Conservation (phyloP, 2,113 vertebrate species). For the Lagopus muta region DNA sequence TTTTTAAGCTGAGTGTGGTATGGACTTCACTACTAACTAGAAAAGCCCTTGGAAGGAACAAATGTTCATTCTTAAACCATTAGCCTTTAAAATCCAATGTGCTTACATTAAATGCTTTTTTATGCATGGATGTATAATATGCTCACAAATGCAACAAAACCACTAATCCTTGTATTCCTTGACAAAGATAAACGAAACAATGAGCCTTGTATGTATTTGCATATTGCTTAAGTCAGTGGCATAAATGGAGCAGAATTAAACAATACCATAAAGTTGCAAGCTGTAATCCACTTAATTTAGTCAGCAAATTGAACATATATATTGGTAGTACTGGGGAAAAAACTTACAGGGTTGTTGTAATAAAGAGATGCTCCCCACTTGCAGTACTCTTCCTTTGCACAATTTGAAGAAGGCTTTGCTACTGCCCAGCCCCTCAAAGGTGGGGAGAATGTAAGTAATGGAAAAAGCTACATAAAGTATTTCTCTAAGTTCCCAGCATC, state of each 20-base stretch:
- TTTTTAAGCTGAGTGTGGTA: not conserved
- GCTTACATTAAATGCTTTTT: not conserved
- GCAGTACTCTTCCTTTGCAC: not conserved
- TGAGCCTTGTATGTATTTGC: not conserved
- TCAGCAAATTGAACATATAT: not conserved
- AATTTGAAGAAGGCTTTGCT: not conserved
- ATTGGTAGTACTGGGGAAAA: not conserved
- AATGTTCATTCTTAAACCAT: not conserved
- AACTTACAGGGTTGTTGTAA: not conserved
- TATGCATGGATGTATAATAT: accelerated
- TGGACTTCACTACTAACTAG: not conserved
- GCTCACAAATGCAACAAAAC: not conserved
- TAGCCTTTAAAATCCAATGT: not conserved
- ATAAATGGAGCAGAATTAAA: not conserved
- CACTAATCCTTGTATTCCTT: not conserved
- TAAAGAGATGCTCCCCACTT: not conserved
- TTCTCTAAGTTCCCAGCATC: not conserved
- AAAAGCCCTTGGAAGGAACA: not conserved
- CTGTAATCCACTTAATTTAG: not conserved
- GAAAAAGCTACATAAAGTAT: not conserved
- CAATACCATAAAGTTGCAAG: not conserved
- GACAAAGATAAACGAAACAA: not conserved
- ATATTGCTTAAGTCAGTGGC: not conserved
- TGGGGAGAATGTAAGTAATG: not conserved
- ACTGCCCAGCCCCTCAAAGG: not conserved